Base-by-base conservation (phyloP, 1,140 invertebrate genomes). In the Scylla paramamosain region DNA sequence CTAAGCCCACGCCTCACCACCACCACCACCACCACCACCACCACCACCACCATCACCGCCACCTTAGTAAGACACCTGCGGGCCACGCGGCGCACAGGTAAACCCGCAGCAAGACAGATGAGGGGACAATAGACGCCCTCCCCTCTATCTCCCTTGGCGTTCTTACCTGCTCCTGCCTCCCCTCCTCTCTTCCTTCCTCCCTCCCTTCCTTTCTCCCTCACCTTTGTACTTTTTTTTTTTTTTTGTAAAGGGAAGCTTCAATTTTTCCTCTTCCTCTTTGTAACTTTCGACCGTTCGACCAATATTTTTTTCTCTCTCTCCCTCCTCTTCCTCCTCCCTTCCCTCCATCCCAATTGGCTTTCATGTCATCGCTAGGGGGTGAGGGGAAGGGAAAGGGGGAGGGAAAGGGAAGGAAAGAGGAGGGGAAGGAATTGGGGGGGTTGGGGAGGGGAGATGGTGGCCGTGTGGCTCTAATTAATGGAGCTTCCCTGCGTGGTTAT, bases 241-340 rank as follows among this genome's bases (percentile, higher is more conserved):
- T 77, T 20, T 7, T n/a, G 0, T 20, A 1, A n/a, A n/a, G 20
- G 25, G 67, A n/a, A n/a, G n/a, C 52, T 59, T 59, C 67, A 77
- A 77, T n/a, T 77, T 77, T 77, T 77, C n/a, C n/a, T 77, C 67
- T n/a, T n/a, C 67, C 25, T 77, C 67, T 77, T 77, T 77, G 67
- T 77, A 77, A 77, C 67, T n/a, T n/a, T 77, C 67, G 67, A 77
- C 67, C 67, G 67, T 77, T 77, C 67, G 20, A 77, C 67, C 67
- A 77, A 77, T 20, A 77, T 20, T n/a, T 77, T 77, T 77, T 77
- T 77, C n/a, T n/a, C 20, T 20, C 25, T 77, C 25, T n/a, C 67
- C 8, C n/a, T n/a, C 67, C 20, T n/a, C 67, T 8, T 20, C 25
- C 67, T n/a, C 20, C 67, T 20, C 25, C 2, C 67, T 20, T 77